Evolutionary conservation across 1,140 invertebrate genomes (phyloP).

Genomic region (Alviniconcha marisindica): DNA sequence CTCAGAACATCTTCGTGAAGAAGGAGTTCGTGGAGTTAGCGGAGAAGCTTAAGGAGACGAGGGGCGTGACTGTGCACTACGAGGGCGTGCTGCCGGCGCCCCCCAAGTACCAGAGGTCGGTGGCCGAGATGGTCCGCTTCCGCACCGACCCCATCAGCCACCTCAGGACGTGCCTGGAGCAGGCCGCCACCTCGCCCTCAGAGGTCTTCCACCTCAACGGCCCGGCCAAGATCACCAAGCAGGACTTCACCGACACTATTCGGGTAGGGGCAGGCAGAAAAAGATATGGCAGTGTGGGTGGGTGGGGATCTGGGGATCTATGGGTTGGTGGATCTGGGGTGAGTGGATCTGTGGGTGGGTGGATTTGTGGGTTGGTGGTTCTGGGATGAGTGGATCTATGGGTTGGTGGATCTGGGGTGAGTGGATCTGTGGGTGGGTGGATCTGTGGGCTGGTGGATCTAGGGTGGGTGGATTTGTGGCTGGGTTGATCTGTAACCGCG

Average conservation of each 20-base stretch:
- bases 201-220: conserved; percentile 48
- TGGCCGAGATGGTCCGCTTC: conserved; percentile 47
- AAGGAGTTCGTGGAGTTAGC: conserved; percentile 56
- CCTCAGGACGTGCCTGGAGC: conserved; percentile 48
- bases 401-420: too few species aligned
- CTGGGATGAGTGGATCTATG: not conserved
- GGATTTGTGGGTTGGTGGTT: not conserved
- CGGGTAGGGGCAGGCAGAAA: conserved; percentile 17
- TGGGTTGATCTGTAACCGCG: too few species aligned
- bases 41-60: conserved; percentile 47
- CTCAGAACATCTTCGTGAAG: conserved; percentile 63
- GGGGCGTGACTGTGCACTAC: conserved; percentile 53
- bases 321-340: too few species aligned
- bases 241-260: conserved; percentile 45
- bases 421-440: too few species aligned
- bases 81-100: conserved; percentile 61
- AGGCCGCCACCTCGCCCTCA: conserved; percentile 41
- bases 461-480: not conserved
- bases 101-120: conserved; percentile 49
- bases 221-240: conserved; percentile 42
- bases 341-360: not conserved
- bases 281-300: too few species aligned
- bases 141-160: conserved; percentile 52
- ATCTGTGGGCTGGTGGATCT: too few species aligned
- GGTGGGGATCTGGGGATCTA: too few species aligned